phyloP scores from a whole-genome alignment of 2,888 invertebrate species.

The Sarcophaga caerulescens region DNA sequence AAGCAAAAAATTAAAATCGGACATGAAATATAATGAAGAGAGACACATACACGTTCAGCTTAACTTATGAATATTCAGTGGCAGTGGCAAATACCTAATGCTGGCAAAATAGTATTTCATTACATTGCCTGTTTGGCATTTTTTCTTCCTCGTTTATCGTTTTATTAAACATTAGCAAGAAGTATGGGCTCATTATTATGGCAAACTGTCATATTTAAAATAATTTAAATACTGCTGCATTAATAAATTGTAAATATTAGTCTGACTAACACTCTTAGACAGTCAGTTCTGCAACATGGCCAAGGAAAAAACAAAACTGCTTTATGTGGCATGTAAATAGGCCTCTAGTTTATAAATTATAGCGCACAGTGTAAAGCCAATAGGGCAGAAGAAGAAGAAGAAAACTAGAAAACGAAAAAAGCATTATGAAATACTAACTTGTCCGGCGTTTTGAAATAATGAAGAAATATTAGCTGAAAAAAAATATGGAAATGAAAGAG shows the following conservation, averaged over 20 bases:
- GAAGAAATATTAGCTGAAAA: background rate
- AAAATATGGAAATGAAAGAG: constrained; percentile 8
- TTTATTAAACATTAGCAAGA: constrained; percentile 34
- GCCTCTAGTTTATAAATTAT: constrained; percentile 48
- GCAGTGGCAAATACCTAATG: too few relatives aligned
- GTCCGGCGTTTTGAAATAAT: constrained; percentile 7
- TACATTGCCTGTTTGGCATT: background rate
- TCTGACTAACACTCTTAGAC: constrained; percentile 63
- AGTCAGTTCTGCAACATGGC: constrained; percentile 64
- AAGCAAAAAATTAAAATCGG: background rate
- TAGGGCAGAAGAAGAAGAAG: background rate
- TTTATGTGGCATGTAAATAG: background rate
- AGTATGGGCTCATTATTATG: constrained; percentile 47
- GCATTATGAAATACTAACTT: constrained; percentile 56
- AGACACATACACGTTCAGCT: too few relatives aligned
- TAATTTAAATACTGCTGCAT: constrained; percentile 74
- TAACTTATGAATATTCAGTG: too few relatives aligned
- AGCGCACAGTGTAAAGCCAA: background rate
- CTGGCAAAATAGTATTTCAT: background rate
- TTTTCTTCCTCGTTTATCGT: constrained; percentile 1
- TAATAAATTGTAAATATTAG: constrained; percentile 79
- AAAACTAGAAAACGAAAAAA: background rate
- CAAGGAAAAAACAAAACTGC: constrained; percentile 55
- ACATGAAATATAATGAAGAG: too few relatives aligned
- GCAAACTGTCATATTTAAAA: constrained; percentile 62